Evolutionary conservation across 2,113 vertebrate species (phyloP).

Genomic region (Microcebus ravelobensis): DNA sequence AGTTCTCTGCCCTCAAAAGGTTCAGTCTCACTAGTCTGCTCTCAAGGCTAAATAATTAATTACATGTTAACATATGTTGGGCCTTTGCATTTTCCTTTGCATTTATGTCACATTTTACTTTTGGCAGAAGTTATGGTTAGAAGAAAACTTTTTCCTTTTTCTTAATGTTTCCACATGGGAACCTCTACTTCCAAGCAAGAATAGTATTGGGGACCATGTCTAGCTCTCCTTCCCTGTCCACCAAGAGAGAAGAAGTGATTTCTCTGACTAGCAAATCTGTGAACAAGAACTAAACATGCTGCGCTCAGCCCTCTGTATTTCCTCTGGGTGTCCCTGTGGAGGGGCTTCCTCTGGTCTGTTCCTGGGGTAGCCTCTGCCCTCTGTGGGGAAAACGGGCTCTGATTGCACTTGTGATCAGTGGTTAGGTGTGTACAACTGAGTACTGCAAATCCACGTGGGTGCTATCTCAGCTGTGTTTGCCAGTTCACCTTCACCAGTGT

Average conservation of each 20-base stretch:
- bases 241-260: neutral
- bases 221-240: neutral
- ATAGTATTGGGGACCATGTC: neutral
- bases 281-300: neutral
- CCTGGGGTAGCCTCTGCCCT: neutral
- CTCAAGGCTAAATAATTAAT: neutral
- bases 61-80: neutral
- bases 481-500: neutral
- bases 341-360: neutral
- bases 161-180: neutral
- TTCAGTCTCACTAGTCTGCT: neutral
- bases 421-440: neutral
- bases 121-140: neutral
- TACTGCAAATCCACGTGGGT: fast-evolving
- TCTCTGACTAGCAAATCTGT: neutral
- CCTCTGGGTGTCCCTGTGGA: neutral
- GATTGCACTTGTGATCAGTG: neutral
- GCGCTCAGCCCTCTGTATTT: neutral
- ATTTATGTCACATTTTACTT: conserved; percentile 35
- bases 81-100: neutral
- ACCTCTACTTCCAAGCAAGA: neutral
- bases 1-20: neutral
- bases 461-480: neutral
- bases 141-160: neutral
- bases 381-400: neutral